phyloP scores from a whole-genome alignment of 2,113 vertebrate genomes.

The Campylomormyrus tamandua region DNA sequence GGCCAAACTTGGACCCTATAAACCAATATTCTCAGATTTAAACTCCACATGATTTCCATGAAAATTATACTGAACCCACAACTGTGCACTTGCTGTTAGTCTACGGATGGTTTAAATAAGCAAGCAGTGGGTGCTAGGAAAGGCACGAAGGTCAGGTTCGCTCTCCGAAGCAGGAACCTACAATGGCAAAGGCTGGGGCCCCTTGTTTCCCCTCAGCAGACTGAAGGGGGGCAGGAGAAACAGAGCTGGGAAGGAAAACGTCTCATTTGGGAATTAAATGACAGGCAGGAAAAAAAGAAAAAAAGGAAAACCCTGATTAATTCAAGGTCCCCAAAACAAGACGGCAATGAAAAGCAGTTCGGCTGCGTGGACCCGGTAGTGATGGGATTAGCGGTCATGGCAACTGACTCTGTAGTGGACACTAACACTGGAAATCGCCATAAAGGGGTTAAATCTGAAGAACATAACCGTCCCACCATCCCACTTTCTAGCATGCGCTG shows the following conservation, averaged over 20 bases:
- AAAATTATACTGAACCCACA: background rate
- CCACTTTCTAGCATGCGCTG: background rate
- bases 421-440: background rate
- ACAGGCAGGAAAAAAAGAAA: background rate
- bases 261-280: background rate
- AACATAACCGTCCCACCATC: background rate
- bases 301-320: background rate
- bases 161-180: background rate
- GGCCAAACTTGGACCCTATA: background rate
- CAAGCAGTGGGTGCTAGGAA: background rate
- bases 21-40: slow-evolving; percentile 2
- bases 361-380: background rate
- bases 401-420: background rate
- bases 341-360: background rate
- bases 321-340: background rate
- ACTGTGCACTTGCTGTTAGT: background rate
- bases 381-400: background rate
- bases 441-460: background rate
- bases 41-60: background rate
- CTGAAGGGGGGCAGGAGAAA: background rate
- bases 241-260: background rate
- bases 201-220: background rate
- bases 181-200: background rate
- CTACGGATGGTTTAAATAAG: background rate
- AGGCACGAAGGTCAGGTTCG: slow-evolving; percentile 16